A percentile compares a stretch with the other conserved stretches of the same genome.
These are phyloP conservation scores for Harpegnathos saltator DNA, from an alignment of 1,140 invertebrate genomes.

Conservation along the genomic window DNA sequence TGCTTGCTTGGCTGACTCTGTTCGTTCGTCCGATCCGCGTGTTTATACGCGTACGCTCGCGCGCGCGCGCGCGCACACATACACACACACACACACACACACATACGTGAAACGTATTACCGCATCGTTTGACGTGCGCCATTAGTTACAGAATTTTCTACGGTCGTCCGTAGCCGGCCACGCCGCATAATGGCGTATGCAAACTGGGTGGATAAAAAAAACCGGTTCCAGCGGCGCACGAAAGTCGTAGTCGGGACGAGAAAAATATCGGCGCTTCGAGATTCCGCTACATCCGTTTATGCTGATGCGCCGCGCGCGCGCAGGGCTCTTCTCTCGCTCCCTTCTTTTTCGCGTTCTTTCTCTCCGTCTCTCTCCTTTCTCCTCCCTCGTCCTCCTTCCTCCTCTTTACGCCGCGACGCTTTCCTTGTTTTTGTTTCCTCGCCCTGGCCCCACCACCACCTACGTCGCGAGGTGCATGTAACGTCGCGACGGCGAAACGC, in stretches of 20 bases:
- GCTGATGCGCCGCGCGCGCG: neutral
- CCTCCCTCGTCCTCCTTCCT: too few species aligned
- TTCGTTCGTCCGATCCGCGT: neutral
- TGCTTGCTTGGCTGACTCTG: neutral
- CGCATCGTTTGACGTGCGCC: conserved; percentile 62
- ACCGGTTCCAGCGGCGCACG: conserved; percentile 67
- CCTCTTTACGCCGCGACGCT: neutral
- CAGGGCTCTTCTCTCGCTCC: too few species aligned
- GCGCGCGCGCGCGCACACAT: neutral
- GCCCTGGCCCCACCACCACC: neutral
- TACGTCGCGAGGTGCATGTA: neutral
- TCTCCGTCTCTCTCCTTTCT: neutral
- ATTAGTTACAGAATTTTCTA: conserved; percentile 71
- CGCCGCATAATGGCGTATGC: conserved; percentile 59
- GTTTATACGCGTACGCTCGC: neutral
- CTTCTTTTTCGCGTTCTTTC: neutral
- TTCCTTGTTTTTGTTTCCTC: neutral
- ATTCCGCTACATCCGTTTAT: conserved; percentile 27
- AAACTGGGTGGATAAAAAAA: conserved; percentile 66
- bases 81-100: neutral
- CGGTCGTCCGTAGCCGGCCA: conserved; percentile 39
- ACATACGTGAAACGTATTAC: conserved; percentile 22
- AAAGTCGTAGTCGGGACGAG: conserved; percentile 56
- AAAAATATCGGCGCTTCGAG: conserved; percentile 65
- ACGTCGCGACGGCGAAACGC: neutral